Base-by-base conservation (phyloP, 2,113 vertebrate species). In the Eidolon helvum region DNA sequence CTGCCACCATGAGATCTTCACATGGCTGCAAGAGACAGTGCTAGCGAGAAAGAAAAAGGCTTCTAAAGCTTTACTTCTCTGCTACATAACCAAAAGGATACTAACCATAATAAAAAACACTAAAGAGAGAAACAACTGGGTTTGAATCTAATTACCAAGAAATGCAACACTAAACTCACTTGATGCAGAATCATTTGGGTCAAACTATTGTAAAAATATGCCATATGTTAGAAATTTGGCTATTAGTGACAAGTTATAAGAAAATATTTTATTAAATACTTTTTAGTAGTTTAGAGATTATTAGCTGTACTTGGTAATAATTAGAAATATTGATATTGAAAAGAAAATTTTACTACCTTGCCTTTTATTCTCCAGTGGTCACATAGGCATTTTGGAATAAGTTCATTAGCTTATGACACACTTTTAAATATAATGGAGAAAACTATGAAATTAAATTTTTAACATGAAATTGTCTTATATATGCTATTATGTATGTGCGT, bases 141-240 rank as follows among this genome's bases (percentile, higher is more conserved):
- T 74, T 78, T 92, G 80, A 92, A 94, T n/a, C 7, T 79, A 93
- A 96, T 90, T 84, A 78, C 16, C 35, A 90, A 95, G 40, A 53
- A 89, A 69, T 93, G 33, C 40, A 87, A 38, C 26, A 40, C 9
- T 28, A 61, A 77, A 77, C 15, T 79, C 10, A n/a, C 5, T 68
- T 57, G 55, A 61, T 71, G 38, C 16, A 80, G 65, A 84, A 85
- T 68, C 84, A 57, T 57, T 55, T 92, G 35, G 15, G 4, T 50
- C 35, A 78, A 85, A 91, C 92, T 77, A 57, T 53, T 65, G 9
- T 95, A 26, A 83, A 30, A 7, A 28, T 80, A 90, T 63, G 33
- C 26, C 3, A 38, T 68, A 53, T 57, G 0, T 83, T 53, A 94
- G 12, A 93, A 68, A 43, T 77, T 24, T 38, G 63, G 38, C 19